Conservation (phyloP, 2,888 invertebrate species). For the Dromius quadrimaculatus region DNA sequence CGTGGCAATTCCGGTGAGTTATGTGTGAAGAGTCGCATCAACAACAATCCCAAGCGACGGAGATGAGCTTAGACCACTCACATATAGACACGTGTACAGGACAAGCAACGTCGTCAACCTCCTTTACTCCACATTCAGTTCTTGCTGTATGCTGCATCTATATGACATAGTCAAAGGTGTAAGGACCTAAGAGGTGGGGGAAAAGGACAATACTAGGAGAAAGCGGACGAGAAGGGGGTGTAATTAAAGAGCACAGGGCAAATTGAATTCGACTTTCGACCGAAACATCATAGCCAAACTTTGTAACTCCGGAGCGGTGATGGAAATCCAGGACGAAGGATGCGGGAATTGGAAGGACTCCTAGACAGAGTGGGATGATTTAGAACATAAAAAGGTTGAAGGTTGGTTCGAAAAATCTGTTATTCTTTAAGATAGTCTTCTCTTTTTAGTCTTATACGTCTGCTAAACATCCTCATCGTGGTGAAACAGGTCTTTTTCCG, state of each 20-base stretch:
- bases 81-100: too few relatives aligned
- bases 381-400: not conserved
- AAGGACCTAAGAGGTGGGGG: too few relatives aligned
- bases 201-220: too few relatives aligned
- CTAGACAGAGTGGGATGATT: not conserved
- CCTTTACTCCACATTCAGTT: too few relatives aligned
- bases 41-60: not conserved
- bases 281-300: not conserved
- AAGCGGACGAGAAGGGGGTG: not conserved
- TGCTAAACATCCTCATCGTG: too few relatives aligned
- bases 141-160: too few relatives aligned
- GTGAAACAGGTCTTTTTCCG: too few relatives aligned
- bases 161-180: too few relatives aligned
- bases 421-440: not conserved
- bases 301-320: not conserved
- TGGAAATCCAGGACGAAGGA: not conserved
- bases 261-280: not conserved
- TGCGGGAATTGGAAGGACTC: not conserved
- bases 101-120: too few relatives aligned
- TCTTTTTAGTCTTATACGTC: too few relatives aligned
- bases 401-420: not conserved
- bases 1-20: not conserved
- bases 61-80: too few relatives aligned
- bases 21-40: not conserved
- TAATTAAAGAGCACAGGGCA: not conserved